Evolutionary conservation across 2,888 invertebrate genomes (phyloP).

Genomic region (Neocrepidodera transversa): DNA sequence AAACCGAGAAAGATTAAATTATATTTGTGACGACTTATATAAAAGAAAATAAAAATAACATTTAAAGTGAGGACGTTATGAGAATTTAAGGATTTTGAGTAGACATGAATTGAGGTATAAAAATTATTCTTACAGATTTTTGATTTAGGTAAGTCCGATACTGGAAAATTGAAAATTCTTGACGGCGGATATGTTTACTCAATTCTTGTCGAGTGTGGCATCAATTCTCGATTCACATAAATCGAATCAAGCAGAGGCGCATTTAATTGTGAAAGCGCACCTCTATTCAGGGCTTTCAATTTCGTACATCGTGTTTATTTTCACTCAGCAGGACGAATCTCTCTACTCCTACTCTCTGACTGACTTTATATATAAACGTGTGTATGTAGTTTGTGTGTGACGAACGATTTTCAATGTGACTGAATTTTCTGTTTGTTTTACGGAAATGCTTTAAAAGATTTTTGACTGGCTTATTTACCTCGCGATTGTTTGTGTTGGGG

Average conservation of each 20-base stretch:
- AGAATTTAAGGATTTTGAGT: too few species aligned
- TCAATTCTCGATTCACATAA: slow-evolving; percentile 33
- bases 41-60: too few species aligned
- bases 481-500: slow-evolving; percentile 19
- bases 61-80: too few species aligned
- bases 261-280: slow-evolving; percentile 59
- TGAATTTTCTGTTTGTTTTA: slow-evolving; percentile 27
- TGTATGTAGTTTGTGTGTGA: slow-evolving; percentile 17
- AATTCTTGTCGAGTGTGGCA: slow-evolving; percentile 33
- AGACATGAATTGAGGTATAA: too few species aligned
- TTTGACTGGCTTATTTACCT: slow-evolving; percentile 26
- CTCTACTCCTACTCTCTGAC: slow-evolving; percentile 5
- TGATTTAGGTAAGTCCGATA: slow-evolving; percentile 13
- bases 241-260: slow-evolving; percentile 50
- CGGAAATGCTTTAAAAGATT: slow-evolving; percentile 17
- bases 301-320: slow-evolving; percentile 59
- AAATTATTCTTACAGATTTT: too few species aligned
- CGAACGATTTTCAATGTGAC: slow-evolving; percentile 22
- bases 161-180: slow-evolving; percentile 26
- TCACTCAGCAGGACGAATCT: slow-evolving; percentile 36
- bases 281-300: slow-evolving; percentile 59
- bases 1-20: too few species aligned
- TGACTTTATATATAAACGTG: slow-evolving; percentile 16
- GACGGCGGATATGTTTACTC: slow-evolving; percentile 32
- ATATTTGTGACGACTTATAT: too few species aligned